Conservation (phyloP, 2,113 vertebrate genomes). For the Atlantisia rogersi region DNA sequence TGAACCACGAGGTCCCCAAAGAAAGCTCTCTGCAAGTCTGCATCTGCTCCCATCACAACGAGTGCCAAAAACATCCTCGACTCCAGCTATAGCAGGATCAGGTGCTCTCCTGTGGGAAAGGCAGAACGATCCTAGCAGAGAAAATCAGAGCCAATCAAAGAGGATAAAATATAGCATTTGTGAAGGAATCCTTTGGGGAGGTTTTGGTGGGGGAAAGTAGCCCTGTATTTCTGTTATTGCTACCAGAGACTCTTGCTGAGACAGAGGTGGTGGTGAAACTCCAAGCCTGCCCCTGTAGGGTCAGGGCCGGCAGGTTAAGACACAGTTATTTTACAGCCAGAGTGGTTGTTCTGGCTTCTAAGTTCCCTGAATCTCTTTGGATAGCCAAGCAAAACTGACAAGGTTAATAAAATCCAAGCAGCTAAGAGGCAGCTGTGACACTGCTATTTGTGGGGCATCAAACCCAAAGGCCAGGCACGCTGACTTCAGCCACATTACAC, state of each 20-base stretch:
- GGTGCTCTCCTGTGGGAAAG: not conserved
- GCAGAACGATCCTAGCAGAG: not conserved
- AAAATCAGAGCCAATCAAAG: not conserved
- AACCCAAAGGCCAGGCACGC: not conserved
- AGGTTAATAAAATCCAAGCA: not conserved
- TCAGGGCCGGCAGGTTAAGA: not conserved
- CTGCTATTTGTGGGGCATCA: not conserved
- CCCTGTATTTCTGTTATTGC: not conserved
- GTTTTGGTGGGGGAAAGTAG: accelerated
- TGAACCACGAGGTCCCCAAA: accelerated
- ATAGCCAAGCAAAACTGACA: not conserved
- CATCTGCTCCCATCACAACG: accelerated
- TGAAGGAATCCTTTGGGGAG: not conserved
- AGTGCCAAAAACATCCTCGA: not conserved
- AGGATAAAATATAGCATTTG: not conserved
- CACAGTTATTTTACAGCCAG: not conserved
- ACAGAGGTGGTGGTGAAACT: not conserved
- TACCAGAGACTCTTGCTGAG: not conserved
- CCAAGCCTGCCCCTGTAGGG: not conserved
- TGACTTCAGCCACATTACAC: not conserved
- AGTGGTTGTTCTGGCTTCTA: not conserved
- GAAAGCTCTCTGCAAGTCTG: not conserved
- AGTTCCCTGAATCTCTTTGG: not conserved
- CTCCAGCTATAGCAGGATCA: not conserved
- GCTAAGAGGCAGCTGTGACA: not conserved